Conservation (phyloP, 2,888 invertebrate species). For the Dolichopus griseipennis region DNA sequence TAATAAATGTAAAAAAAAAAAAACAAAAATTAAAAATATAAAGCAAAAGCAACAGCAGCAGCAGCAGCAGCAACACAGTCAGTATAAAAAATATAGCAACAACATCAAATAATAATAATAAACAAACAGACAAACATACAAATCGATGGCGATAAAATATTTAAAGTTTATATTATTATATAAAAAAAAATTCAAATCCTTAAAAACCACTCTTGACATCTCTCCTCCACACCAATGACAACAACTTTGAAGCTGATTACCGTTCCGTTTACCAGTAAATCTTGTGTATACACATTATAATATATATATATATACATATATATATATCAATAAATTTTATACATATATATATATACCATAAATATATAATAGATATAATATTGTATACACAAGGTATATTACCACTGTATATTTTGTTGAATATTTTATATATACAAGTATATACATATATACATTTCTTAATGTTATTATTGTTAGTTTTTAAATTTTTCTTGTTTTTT, state of each 20-base stretch:
- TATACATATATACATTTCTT: neutral
- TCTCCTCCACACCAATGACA: neutral
- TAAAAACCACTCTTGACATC: neutral
- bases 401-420: neutral
- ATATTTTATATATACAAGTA: neutral
- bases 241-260: neutral
- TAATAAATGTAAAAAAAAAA: too few relatives aligned
- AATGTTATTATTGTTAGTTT: neutral
- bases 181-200: conserved; percentile 2
- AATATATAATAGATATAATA: neutral
- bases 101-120: too few relatives aligned
- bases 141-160: neutral
- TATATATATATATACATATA: neutral
- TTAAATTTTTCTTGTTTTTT: neutral
- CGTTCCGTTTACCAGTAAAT: neutral
- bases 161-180: conserved; percentile 6
- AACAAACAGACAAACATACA: too few relatives aligned
- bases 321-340: neutral
- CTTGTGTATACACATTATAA: neutral
- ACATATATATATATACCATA: neutral
- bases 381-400: too few relatives aligned
- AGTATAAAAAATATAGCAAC: too few relatives aligned
- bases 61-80: too few relatives aligned
- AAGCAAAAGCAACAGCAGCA: too few relatives aligned
- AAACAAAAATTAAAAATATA: too few relatives aligned